Base-by-base conservation (phyloP, 2,113 vertebrate species). In the Manacus vitellinus region DNA sequence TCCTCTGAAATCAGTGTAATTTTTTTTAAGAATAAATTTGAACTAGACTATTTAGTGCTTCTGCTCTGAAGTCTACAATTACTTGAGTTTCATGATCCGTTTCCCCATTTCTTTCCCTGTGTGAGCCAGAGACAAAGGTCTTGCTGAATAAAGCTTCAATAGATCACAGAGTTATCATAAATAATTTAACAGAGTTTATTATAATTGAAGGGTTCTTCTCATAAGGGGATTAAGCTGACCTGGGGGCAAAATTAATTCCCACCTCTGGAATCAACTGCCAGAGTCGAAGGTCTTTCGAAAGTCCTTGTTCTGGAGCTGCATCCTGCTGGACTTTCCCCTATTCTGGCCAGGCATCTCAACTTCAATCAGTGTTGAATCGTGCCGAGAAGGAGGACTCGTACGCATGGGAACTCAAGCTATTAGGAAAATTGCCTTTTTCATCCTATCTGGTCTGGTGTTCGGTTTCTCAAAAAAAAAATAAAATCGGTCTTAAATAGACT, bases 151-250 rank as follows among this genome's bases (percentile, higher is more conserved):
- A 96, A 93, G 65, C 92, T 84, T 97, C 83, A 87, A 94, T 95
- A 95, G 78, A 87, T 96, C 92, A 95, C 54, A 89, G 78, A 88
- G 49, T 74, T 88, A 88, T 41, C 59, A 88, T 97, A 94, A 96
- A 97, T 97, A 96, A 96, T 97, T 89, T 91, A 97, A 85, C 16
- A 71, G 70, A 96, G 84, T 94, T 95, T 95, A 89, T 94, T 58
- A 90, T 96, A 94, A 94, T 71, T 96, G 93, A 92, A 95, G 77
- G 75, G 67, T 95, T 94, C 75, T 94, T 86, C 70, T 92, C 72
- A 71, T 39, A 66, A 82, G 39, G 22, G 84, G 49, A 86, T 95
- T 89, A 92, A 95, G 33, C 23, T 82, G 84, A 92, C 84, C 95
- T 79, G 54, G 58, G 80, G 80, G 51, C 65, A 77, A 75, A 97